These are phyloP conservation scores for Campaea margaritaria DNA, from an alignment of 2,888 invertebrate genomes.

Conservation along the genomic window DNA sequence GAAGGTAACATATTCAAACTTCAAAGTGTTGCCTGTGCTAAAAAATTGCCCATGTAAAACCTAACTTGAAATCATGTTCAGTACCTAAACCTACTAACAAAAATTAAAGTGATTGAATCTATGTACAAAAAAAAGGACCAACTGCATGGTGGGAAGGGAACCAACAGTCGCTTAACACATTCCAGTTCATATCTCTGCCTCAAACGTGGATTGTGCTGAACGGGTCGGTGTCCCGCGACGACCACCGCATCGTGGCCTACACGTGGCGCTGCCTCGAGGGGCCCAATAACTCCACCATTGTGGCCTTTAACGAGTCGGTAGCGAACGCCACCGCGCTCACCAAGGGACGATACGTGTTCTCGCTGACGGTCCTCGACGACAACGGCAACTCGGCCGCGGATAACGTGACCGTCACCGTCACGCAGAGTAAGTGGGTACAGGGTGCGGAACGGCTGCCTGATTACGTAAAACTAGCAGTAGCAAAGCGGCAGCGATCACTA, in stretches of 20 bases:
- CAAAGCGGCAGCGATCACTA: too few species aligned
- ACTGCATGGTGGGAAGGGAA: not conserved
- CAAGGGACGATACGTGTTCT: conserved; percentile 93
- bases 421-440: conserved; percentile 89
- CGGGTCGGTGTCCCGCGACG: conserved; percentile 92
- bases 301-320: conserved; percentile 85
- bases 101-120: too few species aligned
- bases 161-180: conserved; percentile 17
- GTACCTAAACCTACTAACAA: too few species aligned
- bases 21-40: too few species aligned
- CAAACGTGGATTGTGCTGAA: conserved; percentile 92
- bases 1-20: too few species aligned
- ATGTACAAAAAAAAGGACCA: too few species aligned
- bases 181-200: conserved; percentile 92
- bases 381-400: conserved; percentile 92
- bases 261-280: conserved; percentile 93
- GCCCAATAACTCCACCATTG: conserved; percentile 85
- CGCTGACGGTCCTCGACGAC: conserved; percentile 93
- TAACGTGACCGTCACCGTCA: conserved; percentile 90
- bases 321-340: conserved; percentile 93
- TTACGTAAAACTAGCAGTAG: too few species aligned
- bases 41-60: too few species aligned
- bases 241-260: conserved; percentile 92
- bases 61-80: too few species aligned
- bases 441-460: too few species aligned